A percentile compares a stretch with the other conserved stretches of the same genome.
Evolutionary conservation across 2,888 invertebrate species (phyloP).

Genomic region (Augochlorella aurata): DNA sequence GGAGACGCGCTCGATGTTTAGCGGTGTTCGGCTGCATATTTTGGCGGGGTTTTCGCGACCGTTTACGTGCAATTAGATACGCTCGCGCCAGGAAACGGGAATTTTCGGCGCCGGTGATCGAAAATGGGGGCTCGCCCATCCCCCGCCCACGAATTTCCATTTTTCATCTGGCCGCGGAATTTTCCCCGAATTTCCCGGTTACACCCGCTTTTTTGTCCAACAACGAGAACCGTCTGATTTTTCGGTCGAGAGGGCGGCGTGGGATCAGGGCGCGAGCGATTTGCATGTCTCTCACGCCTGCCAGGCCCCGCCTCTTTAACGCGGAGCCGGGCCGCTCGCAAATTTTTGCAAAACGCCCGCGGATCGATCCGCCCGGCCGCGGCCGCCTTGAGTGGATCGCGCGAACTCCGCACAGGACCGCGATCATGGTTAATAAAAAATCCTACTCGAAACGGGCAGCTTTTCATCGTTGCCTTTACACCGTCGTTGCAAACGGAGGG

Average conservation of each 20-base stretch:
- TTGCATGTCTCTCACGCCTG: conserved; percentile 25
- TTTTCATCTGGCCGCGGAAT: conserved; percentile 22
- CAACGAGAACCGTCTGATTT: conserved; percentile 39
- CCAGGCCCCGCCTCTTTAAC: conserved; percentile 2
- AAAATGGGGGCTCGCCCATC: not conserved
- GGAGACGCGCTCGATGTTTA: conserved; percentile 32
- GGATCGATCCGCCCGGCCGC: conserved; percentile 31
- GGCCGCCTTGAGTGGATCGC: conserved; percentile 36
- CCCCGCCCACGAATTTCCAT: conserved; percentile 28
- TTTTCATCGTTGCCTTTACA: not conserved
- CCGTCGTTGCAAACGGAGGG: not conserved
- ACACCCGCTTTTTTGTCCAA: not conserved
- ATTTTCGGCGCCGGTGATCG: conserved; percentile 21
- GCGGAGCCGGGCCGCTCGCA: conserved; percentile 7
- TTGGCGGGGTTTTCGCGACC: conserved; percentile 16
- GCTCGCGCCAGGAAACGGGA: conserved; percentile 37
- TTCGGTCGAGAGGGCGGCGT: conserved; percentile 5
- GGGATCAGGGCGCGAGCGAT: conserved; percentile 17
- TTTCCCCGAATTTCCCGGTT: conserved; percentile 27
- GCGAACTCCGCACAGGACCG: conserved; percentile 14
- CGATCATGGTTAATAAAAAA: not conserved
- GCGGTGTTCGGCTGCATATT: conserved; percentile 41
- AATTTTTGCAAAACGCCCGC: conserved; percentile 36
- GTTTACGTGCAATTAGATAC: conserved; percentile 40
- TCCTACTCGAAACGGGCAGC: not conserved